A percentile compares a stretch with the other conserved stretches of the same genome.
These are phyloP conservation scores for Chymomyza caudatula DNA, from an alignment of 2,888 invertebrate genomes.

Conservation along the genomic window DNA sequence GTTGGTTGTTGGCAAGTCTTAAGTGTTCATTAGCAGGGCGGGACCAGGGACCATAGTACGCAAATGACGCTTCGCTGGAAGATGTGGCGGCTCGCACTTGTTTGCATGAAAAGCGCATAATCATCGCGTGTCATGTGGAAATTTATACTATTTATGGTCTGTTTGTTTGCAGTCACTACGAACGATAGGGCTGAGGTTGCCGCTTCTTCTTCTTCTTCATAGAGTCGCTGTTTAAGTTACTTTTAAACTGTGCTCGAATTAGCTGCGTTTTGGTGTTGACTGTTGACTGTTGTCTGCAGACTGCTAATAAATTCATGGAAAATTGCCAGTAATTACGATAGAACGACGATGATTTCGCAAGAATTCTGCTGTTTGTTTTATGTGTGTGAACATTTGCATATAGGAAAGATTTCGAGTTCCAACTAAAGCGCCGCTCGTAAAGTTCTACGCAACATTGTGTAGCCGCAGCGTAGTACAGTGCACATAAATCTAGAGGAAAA, in stretches of 20 bases:
- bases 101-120: conserved; percentile 68
- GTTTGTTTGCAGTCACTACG: conserved; percentile 50
- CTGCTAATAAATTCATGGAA: conserved; percentile 66
- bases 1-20: conserved; percentile 28
- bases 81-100: conserved; percentile 21
- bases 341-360: conserved; percentile 57
- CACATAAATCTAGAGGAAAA: conserved; percentile 39
- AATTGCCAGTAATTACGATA: conserved; percentile 65
- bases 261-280: conserved; percentile 24
- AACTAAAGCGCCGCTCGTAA: conserved; percentile 26
- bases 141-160: conserved; percentile 70
- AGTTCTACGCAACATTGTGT: conserved; percentile 28
- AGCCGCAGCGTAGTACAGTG: background rate
- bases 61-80: conserved; percentile 67
- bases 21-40: conserved; percentile 39
- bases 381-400: conserved; percentile 57
- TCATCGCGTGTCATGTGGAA: conserved; percentile 73
- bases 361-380: conserved; percentile 37
- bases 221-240: conserved; percentile 48
- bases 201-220: background rate
- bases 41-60: conserved; percentile 38
- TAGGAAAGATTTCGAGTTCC: conserved; percentile 21
- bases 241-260: conserved; percentile 42
- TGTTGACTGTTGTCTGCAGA: conserved; percentile 22
- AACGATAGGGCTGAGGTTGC: conserved; percentile 6